Evolutionary conservation across 2,888 invertebrate genomes (phyloP), one percentile per base, ranked within the genome.

Genomic region (Dendrolimus pini): DNA sequence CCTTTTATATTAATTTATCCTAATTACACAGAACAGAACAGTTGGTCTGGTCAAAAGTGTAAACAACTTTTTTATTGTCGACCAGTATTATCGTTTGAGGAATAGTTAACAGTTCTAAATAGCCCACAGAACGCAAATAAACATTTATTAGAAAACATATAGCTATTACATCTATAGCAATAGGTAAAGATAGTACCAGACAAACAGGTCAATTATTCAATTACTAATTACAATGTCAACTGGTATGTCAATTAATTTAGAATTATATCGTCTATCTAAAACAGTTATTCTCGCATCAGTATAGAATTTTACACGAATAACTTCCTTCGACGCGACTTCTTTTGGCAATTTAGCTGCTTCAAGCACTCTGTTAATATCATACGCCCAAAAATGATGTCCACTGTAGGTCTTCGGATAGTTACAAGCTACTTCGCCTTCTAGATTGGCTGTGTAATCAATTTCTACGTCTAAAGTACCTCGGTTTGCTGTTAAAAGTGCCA

Each of bases 371-470:
- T 70, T 65, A 3, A 82, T 60, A 53, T 71, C 70, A 2, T 74
- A 41, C 1, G 68, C 67, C 76, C 75, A 80, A 70, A 79, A 80
- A 56, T 75, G 71, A 59, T 80, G 81, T 13, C 64, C 73, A 41
- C 70, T 71, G 62, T 63, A 73, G 1, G 53, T 41, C 0, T 65
- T 55, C 0, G 52, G 56, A 57, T 72, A 82, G 59, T 78, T 77
- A 1, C 66, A 64, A 14, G 72, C 76, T 0, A 72, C 64, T 2
- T 52, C 9, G 3, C 82, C 82, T 0, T 58, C 54, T 53, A 82
- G 55, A 55, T 56, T 72, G 12, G 75, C 72, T 10, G 65, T 67
- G 53, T 73, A 82, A 10, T 74, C 71, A 1, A 82, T 61, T 47
- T 76, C 62, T 2, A 81, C 59, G 7, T 65, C 60, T 57, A 79